Evolutionary conservation across 2,888 invertebrate species (phyloP).

Genomic region (Schizotus pectinicornis): DNA sequence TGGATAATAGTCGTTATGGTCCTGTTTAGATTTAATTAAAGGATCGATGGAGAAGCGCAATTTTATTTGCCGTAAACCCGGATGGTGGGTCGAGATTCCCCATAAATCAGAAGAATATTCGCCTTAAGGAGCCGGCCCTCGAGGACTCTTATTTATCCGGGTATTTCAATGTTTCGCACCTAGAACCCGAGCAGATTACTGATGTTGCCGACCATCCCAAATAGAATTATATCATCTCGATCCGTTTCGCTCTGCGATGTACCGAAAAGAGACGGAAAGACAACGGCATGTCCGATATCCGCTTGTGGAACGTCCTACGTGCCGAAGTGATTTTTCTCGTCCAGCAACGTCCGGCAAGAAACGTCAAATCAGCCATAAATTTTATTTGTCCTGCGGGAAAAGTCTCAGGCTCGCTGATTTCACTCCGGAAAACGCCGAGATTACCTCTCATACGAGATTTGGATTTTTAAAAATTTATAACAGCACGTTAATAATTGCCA

Average conservation of each 20-base stretch:
- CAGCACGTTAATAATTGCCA: constrained; percentile 14
- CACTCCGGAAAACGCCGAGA: constrained; percentile 19
- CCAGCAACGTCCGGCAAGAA: constrained; percentile 50
- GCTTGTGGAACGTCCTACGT: constrained; percentile 19
- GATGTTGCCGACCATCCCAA: constrained; percentile 34
- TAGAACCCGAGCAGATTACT: constrained; percentile 42
- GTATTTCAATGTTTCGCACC: constrained; percentile 46
- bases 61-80: not conserved
- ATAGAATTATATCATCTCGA: constrained; percentile 33
- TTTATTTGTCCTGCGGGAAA: constrained; percentile 61
- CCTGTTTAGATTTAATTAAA: constrained; percentile 8
- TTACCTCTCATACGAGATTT: constrained; percentile 23
- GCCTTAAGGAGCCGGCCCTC: constrained; percentile 31
- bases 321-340: constrained; percentile 28
- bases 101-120: constrained; percentile 28
- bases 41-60: not conserved
- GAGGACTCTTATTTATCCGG: constrained; percentile 42
- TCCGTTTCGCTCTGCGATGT: constrained; percentile 3
- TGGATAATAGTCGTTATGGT: too few relatives aligned
- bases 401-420: constrained; percentile 34
- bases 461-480: constrained; percentile 28
- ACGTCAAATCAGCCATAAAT: constrained; percentile 65
- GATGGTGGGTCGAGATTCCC: constrained; percentile 12
- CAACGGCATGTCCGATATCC: not conserved
- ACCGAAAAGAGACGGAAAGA: constrained; percentile 12